These are phyloP conservation scores for Darevskia mixta DNA, from an alignment of 2,797 vertebrate species.

Conservation along the genomic window DNA sequence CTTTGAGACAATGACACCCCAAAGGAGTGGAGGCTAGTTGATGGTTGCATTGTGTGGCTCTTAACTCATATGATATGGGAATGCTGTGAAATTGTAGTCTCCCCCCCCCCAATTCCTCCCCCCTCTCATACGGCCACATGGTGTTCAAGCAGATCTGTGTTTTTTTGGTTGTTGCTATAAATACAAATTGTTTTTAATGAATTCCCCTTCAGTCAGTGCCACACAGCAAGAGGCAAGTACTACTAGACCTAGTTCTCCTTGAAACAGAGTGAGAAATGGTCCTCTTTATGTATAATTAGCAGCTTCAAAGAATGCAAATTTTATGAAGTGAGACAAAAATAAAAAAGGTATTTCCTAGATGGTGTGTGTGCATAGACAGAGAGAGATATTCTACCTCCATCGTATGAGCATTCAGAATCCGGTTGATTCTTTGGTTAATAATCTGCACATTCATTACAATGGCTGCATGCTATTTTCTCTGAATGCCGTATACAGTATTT, in stretches of 20 bases:
- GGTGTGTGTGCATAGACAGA: neutral
- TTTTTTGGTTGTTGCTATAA: neutral
- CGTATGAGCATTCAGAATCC: neutral
- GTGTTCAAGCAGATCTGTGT: neutral
- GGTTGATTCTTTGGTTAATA: neutral
- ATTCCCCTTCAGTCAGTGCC: neutral
- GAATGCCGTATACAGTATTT: no score
- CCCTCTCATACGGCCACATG: neutral
- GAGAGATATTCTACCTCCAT: neutral
- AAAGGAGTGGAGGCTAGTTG: neutral
- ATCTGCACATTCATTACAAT: neutral
- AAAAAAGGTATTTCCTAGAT: neutral
- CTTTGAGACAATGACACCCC: neutral
- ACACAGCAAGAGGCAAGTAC: neutral
- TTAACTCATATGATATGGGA: neutral
- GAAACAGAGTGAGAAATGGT: neutral
- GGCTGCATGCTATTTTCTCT: neutral
- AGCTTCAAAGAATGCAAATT: neutral
- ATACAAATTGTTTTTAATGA: neutral
- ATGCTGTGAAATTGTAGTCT: neutral
- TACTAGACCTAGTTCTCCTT: neutral
- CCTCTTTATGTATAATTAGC: neutral
- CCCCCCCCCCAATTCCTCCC: no score
- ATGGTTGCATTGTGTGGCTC: neutral
- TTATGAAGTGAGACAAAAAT: neutral